These are phyloP conservation scores for Acrobasis repandana DNA, from an alignment of 2,888 invertebrate species.

Conservation along the genomic window DNA sequence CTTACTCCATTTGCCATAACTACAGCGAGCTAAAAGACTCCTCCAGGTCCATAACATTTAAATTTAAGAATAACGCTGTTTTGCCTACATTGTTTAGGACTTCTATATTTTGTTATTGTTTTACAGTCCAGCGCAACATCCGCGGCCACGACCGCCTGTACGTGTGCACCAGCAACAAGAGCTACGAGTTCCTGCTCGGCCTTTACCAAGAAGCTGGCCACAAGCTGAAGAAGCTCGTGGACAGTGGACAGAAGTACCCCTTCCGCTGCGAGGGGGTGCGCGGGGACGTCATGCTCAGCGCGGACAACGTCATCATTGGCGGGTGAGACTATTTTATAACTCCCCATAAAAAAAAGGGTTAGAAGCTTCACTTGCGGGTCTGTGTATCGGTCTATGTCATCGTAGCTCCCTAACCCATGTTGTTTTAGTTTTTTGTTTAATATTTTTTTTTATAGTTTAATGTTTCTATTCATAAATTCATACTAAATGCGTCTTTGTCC, in stretches of 20 bases:
- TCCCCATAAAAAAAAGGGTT: neutral
- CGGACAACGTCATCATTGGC: conserved; percentile 85
- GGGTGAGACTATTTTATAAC: conserved; percentile 78
- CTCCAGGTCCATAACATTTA: too few relatives aligned
- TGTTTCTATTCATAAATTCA: too few relatives aligned
- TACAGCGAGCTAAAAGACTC: too few relatives aligned
- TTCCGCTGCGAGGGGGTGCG: conserved; percentile 91
- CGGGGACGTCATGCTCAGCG: conserved; percentile 89
- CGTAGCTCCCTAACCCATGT: too few relatives aligned
- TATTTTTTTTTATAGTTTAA: too few relatives aligned
- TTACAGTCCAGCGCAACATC: conserved; percentile 88
- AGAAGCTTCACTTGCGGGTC: neutral
- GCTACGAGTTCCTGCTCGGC: conserved; percentile 87
- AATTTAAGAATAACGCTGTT: too few relatives aligned
- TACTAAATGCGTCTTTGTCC: too few relatives aligned
- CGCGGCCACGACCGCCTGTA: conserved; percentile 96
- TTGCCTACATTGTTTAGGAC: too few relatives aligned
- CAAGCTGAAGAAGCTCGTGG: conserved; percentile 63
- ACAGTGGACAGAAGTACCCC: conserved; percentile 83
- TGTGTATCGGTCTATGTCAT: too few relatives aligned
- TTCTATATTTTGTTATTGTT: conserved; percentile 2
- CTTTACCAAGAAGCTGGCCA: conserved; percentile 81
- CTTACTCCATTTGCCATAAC: too few relatives aligned
- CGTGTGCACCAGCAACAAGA: conserved; percentile 87
- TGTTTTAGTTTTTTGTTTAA: too few relatives aligned